These are phyloP conservation scores for Mongoloraphidia duomilia DNA, from an alignment of 2,888 invertebrate species.

Conservation along the genomic window DNA sequence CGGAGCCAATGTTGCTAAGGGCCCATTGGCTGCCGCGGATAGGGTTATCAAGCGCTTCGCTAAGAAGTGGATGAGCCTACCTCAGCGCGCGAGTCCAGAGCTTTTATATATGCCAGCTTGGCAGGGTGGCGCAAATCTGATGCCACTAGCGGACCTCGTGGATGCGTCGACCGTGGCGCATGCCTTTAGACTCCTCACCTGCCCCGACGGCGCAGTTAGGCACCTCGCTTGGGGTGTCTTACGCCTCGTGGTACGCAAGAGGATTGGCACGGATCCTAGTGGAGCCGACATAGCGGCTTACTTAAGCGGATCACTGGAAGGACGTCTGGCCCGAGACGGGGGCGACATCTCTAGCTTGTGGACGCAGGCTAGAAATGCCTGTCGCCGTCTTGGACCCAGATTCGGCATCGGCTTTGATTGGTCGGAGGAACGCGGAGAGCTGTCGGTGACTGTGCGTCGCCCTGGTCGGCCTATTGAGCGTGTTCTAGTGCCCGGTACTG, in stretches of 20 bases:
- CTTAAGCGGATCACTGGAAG: slow-evolving; percentile 15
- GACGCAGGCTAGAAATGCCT: too few species aligned
- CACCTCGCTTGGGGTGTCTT: slow-evolving; percentile 14
- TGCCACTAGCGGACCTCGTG: too few species aligned
- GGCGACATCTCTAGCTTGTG: slow-evolving; percentile 9
- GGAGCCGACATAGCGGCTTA: slow-evolving; percentile 15
- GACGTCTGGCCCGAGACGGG: slow-evolving; percentile 10
- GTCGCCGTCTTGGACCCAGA: too few species aligned
- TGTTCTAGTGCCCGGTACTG: too few species aligned
- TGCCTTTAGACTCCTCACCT: too few species aligned
- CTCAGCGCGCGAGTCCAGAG: slow-evolving; percentile 20
- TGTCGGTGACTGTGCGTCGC: too few species aligned
- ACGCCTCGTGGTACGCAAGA: slow-evolving; percentile 10
- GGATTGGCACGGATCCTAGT: slow-evolving; percentile 8
- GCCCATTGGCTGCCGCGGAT: slow-evolving; percentile 16
- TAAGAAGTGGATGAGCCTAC: slow-evolving; percentile 20
- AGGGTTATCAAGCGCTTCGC: slow-evolving; percentile 11
- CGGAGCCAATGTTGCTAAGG: too few species aligned
- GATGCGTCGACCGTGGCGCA: too few species aligned
- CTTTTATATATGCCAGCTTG: slow-evolving; percentile 14
- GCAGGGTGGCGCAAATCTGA: slow-evolving; percentile 19
- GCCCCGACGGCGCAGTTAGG: too few species aligned
- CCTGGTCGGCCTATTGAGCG: too few species aligned
- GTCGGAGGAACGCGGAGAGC: too few species aligned
- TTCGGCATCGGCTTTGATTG: too few species aligned